These are phyloP conservation scores for Sphaerodactylus townsendi DNA, from an alignment of 2,113 vertebrate genomes.

Conservation along the genomic window DNA sequence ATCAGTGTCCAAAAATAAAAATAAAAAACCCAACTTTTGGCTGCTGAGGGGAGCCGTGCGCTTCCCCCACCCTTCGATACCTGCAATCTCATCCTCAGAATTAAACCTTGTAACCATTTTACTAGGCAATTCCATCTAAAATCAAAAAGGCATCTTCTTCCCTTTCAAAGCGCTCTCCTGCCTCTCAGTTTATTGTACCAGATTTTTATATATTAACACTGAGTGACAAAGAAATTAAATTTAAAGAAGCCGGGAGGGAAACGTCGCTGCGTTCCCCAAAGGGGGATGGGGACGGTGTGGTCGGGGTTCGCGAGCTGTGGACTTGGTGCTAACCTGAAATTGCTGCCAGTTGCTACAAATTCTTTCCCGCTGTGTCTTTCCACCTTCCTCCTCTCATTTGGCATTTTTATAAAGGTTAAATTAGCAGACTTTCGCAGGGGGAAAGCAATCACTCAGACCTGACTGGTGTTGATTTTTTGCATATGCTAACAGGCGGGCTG, in stretches of 20 bases:
- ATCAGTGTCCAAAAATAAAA: neutral
- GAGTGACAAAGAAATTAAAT: conserved; percentile 28
- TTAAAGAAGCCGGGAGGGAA: conserved; percentile 18
- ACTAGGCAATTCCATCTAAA: neutral
- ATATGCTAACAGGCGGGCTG: neutral
- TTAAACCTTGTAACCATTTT: conserved; percentile 20
- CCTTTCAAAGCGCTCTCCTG: conserved; percentile 10
- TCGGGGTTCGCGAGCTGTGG: neutral
- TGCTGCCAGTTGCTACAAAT: conserved; percentile 17
- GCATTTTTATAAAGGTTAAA: neutral
- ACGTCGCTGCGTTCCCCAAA: conserved; percentile 19
- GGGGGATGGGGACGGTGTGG: neutral
- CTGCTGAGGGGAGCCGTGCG: neutral
- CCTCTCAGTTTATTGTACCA: conserved; percentile 40
- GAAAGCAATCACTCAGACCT: neutral
- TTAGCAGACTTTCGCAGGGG: neutral
- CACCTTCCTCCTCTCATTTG: conserved; percentile 4
- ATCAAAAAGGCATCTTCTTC: conserved; percentile 21
- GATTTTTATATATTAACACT: conserved; percentile 36
- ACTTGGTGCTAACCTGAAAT: neutral
- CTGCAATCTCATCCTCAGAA: neutral
- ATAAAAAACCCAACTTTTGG: neutral
- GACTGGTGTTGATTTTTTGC: neutral
- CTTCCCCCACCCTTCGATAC: neutral
- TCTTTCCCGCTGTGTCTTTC: neutral